A percentile compares a stretch with the other conserved stretches of the same genome.
phyloP scores from a whole-genome alignment of 1,140 invertebrate genomes.

The Littorina saxatilis region DNA sequence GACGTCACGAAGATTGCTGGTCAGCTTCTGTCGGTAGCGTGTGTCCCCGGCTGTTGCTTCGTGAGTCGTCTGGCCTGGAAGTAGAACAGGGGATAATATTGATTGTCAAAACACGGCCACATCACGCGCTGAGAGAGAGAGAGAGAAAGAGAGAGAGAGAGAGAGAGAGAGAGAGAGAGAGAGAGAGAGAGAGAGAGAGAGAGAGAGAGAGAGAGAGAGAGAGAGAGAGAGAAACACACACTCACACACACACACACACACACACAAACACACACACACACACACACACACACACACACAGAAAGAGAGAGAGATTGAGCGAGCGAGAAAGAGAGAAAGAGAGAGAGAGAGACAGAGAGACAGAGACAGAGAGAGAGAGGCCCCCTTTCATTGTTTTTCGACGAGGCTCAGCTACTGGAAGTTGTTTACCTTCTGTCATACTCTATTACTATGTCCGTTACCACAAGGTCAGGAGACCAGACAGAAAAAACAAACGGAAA shows the following conservation, averaged over 20 bases:
- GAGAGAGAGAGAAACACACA: no score
- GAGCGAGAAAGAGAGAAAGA: not conserved
- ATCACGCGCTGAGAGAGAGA: not conserved
- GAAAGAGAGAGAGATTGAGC: slow-evolving; percentile 4
- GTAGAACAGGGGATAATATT: not conserved
- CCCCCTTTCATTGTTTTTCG: no score
- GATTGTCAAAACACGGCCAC: not conserved
- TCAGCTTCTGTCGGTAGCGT: not conserved
- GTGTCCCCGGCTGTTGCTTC: slow-evolving; percentile 72
- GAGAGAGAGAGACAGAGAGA: not conserved
- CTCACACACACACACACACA: no score
- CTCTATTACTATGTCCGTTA: no score
- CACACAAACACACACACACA: not conserved
- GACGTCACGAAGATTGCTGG: slow-evolving; percentile 34
- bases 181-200: not conserved
- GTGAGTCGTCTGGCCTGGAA: slow-evolving; percentile 80
- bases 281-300: no score
- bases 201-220: not conserved
- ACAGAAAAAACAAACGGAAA: no score
- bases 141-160: not conserved
- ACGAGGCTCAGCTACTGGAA: no score
- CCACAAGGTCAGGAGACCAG: no score
- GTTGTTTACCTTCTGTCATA: no score
- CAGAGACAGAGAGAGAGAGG: not conserved
- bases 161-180: not conserved